phyloP scores from a whole-genome alignment of 2,113 vertebrate genomes.

The Rattus rattus region DNA sequence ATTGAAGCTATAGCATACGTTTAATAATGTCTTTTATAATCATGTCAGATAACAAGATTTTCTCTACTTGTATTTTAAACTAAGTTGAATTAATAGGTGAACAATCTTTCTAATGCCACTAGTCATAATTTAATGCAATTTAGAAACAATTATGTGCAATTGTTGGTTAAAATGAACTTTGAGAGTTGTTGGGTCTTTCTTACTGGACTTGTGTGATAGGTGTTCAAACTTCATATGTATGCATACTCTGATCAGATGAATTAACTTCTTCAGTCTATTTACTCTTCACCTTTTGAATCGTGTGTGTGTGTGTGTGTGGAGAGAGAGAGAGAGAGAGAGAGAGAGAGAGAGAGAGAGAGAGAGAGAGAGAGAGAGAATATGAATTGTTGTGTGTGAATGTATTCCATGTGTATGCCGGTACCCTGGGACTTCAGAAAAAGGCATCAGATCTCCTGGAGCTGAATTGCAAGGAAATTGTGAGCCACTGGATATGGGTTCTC shows the following conservation, averaged over 20 bases:
- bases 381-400: not conserved
- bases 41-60: not conserved
- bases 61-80: not conserved
- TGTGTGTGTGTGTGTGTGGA: not conserved
- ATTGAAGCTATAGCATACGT: no score
- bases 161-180: not conserved
- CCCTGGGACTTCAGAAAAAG: not conserved
- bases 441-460: not conserved
- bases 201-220: not conserved
- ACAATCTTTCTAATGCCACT: not conserved
- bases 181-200: not conserved
- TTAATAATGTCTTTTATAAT: not conserved
- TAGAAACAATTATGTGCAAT: not conserved
- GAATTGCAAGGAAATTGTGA: not conserved
- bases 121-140: not conserved
- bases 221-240: not conserved
- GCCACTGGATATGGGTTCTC: not conserved
- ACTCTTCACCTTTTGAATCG: not conserved
- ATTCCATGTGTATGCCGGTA: not conserved
- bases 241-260: not conserved
- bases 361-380: no score
- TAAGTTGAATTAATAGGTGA: not conserved
- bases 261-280: not conserved
- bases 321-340: no score
- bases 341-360: no score